Conservation (phyloP, 2,113 vertebrate genomes). For the Hippoglossus stenolepis region DNA sequence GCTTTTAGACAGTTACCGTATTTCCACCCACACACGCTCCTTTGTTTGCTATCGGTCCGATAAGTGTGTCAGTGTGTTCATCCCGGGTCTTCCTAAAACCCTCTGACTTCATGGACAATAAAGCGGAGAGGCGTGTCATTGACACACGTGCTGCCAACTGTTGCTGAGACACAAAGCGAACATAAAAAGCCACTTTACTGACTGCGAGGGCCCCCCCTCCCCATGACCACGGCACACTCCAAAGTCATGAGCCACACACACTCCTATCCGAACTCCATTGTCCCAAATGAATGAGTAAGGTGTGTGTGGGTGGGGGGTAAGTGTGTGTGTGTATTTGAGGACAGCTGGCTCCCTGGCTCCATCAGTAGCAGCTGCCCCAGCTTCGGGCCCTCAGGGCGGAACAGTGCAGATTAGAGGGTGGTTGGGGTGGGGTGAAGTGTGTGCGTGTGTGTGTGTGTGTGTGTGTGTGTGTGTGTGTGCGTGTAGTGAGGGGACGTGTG, state of each 20-base stretch:
- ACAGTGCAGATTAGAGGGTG: conserved; percentile 77
- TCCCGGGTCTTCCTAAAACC: conserved; percentile 55
- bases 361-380: conserved; percentile 93
- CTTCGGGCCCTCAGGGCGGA: conserved; percentile 87
- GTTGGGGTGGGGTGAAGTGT: conserved; percentile 53
- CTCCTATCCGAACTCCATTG: conserved; percentile 77
- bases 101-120: conserved; percentile 69
- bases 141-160: conserved; percentile 92
- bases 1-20: background rate
- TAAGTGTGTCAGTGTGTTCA: conserved; percentile 52
- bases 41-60: conserved; percentile 22
- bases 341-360: conserved; percentile 91
- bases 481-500: conserved; percentile 85
- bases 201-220: conserved; percentile 58
- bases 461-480: conserved; percentile 35
- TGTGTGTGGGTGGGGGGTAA: conserved; percentile 46
- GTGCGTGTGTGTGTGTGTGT: conserved; percentile 31
- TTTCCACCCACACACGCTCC: background rate
- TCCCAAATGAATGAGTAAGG: conserved; percentile 73
- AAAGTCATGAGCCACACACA: conserved; percentile 64
- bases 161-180: conserved; percentile 86
- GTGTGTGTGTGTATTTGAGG: conserved; percentile 79
- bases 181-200: conserved; percentile 77
- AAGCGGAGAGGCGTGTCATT: conserved; percentile 81
- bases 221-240: conserved; percentile 74